These are phyloP conservation scores for Eufriesea mexicana DNA, from an alignment of 1,140 invertebrate genomes.

Conservation along the genomic window DNA sequence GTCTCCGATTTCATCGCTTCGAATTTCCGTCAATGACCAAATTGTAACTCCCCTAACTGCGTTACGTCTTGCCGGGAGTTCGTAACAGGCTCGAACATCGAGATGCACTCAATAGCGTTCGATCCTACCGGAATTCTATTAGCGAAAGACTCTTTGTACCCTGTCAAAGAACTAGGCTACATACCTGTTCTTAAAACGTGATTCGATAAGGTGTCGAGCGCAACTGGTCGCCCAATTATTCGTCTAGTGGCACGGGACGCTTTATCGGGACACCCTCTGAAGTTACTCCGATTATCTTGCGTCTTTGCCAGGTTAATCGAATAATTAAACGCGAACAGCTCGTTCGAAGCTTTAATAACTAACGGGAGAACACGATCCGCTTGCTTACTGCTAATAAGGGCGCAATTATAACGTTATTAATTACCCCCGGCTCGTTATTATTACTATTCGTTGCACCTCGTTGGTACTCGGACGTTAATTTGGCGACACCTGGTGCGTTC, in stretches of 20 bases:
- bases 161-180: background rate
- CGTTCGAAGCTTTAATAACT: background rate
- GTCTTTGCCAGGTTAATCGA: background rate
- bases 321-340: constrained; percentile 1
- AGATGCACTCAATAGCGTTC: constrained; percentile 15
- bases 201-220: background rate
- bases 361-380: background rate
- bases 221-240: background rate
- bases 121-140: constrained; percentile 27
- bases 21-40: background rate
- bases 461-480: background rate
- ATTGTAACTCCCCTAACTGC: constrained; percentile 17
- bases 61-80: background rate
- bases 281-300: background rate
- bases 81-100: constrained; percentile 21
- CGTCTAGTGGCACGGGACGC: background rate
- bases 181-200: constrained; percentile 8
- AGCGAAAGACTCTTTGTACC: background rate
- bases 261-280: background rate
- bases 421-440: background rate
- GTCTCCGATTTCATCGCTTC: background rate
- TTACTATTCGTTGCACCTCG: background rate
- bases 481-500: background rate
- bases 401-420: background rate
- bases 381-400: background rate